Base-by-base conservation (phyloP, 2,113 vertebrate species). In the Pogonocichla stellata region DNA sequence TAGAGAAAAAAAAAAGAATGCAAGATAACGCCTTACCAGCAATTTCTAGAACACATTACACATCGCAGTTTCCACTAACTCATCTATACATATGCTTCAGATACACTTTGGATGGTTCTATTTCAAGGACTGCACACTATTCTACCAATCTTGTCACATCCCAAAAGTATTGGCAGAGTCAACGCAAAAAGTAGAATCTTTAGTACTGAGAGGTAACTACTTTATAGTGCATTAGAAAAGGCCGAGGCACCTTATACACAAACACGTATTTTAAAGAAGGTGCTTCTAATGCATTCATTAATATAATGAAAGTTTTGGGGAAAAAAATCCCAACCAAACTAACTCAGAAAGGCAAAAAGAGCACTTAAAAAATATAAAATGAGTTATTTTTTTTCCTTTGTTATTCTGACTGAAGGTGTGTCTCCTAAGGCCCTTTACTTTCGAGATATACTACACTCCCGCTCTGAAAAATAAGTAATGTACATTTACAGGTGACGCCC, bases 381-480 rank as follows among this genome's bases (percentile, higher is more conserved):
- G 0, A 42, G 4, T 2, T 7, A 1, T 23, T 42, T 9, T 8
- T 11, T 28, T 20, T 10, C 10, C 1, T 45, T 36, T 9, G 28
- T 50, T 29, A 33, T 6, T 14, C 12, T 12, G 10, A 10, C 9
- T 5, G 51, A 56, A 79, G 23, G 31, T 1, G 6, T 24, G 25
- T 24, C 48, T 33, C 28, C 28, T 15, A 16, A 3, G 8, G n/a
- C 5, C 38, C 14, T 77, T 38, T 23, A 47, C 20, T n/a, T 74
- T 48, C 26, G 8, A 53, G 14, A 11, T 43, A 17, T 14, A 64
- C 33, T 0, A 28, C 20, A 3, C 19, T 26, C 20, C 31, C 31
- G 8, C 31, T 23, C 47, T 8, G 28, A 10, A 58, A 57, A 47
- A 19, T 0, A 19, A 4, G 8, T 2, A 2, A 8, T 26, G 12